These are phyloP conservation scores for Leiothrix lutea DNA, from an alignment of 2,113 vertebrate species.

Conservation along the genomic window DNA sequence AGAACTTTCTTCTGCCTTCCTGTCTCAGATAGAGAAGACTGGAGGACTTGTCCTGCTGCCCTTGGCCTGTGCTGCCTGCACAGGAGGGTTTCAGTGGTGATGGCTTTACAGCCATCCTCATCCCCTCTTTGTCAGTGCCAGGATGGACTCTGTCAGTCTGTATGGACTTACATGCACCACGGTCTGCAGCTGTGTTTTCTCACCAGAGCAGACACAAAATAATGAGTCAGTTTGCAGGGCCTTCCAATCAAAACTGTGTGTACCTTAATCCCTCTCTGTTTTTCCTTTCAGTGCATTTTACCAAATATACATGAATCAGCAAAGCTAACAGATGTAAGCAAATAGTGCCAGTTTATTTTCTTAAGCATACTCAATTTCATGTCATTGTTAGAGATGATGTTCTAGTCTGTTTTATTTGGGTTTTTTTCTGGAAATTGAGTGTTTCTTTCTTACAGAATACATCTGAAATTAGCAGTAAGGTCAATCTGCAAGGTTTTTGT, in stretches of 20 bases:
- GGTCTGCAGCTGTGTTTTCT: neutral
- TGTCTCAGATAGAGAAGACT: neutral
- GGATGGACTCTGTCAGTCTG: neutral
- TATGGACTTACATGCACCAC: neutral
- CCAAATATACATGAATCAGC: neutral
- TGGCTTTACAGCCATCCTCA: neutral
- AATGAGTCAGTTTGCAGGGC: neutral
- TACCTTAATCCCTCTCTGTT: neutral
- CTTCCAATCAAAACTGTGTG: neutral
- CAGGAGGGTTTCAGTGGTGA: neutral
- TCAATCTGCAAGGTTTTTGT: neutral
- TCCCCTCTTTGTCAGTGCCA: neutral
- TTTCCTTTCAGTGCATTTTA: neutral
- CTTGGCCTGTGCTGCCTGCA: neutral
- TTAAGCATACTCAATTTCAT: neutral
- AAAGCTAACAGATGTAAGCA: neutral
- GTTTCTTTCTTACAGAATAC: constrained; percentile 42
- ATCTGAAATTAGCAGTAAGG: constrained; percentile 52
- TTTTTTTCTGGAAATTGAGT: constrained; percentile 24
- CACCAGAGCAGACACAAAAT: neutral
- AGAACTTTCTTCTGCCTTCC: neutral
- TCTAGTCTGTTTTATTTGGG: neutral
- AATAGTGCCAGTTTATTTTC: neutral
- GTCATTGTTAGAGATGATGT: neutral
- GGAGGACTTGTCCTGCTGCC: neutral